phyloP scores from a whole-genome alignment of 2,113 vertebrate genomes.

The Clarias magur region DNA sequence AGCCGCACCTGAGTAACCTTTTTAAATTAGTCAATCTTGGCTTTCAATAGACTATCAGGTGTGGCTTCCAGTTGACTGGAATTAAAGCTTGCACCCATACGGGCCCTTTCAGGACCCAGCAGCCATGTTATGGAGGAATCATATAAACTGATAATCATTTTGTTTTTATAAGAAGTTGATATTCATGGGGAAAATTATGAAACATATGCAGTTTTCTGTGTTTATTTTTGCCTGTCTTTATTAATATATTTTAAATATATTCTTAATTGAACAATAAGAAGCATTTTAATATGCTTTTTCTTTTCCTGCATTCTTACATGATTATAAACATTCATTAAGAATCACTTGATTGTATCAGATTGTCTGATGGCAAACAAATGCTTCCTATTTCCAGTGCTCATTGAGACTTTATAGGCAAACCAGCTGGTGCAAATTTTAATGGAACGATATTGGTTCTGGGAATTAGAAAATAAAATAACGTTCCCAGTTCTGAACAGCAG shows the following conservation, averaged over 20 bases:
- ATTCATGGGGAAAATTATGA: background rate
- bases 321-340: background rate
- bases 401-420: background rate
- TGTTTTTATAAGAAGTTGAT: background rate
- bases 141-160: background rate
- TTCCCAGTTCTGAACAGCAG: conserved; percentile 8
- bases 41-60: too few relatives aligned
- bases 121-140: background rate
- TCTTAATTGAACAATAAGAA: background rate
- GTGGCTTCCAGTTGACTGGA: too few relatives aligned
- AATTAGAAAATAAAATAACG: background rate
- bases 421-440: background rate
- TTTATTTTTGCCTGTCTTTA: background rate
- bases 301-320: background rate
- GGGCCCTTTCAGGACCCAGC: too few relatives aligned
- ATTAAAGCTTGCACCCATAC: too few relatives aligned
- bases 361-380: background rate
- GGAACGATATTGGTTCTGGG: background rate
- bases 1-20: too few relatives aligned
- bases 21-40: too few relatives aligned
- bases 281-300: background rate
- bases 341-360: background rate
- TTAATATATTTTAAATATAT: background rate
- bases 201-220: background rate
- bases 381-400: background rate